phyloP scores from a whole-genome alignment of 2,797 vertebrate species.

The Hippopotamyrus pictus region DNA sequence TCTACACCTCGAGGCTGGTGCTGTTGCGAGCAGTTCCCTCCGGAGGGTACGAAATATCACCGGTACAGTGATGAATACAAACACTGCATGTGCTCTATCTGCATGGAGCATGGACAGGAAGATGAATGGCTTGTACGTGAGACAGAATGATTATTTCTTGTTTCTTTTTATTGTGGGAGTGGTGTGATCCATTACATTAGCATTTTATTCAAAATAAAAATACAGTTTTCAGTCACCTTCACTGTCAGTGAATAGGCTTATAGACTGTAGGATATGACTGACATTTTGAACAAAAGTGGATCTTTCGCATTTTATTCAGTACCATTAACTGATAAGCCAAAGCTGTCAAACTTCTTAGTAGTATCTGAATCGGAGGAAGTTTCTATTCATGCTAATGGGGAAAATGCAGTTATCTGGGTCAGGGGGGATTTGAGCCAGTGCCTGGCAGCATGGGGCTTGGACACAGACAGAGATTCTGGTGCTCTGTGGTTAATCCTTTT shows the following conservation, averaged over 20 bases:
- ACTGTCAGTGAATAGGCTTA: not conserved
- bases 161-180: not conserved
- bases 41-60: not conserved
- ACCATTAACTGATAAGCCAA: not conserved
- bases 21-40: not conserved
- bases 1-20: not conserved
- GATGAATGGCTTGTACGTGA: not conserved
- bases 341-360: not conserved
- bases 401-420: not conserved
- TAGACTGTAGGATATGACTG: not conserved
- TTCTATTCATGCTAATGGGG: not conserved
- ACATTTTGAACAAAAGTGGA: not conserved
- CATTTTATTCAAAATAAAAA: not conserved
- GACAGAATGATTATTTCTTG: not conserved
- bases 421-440: not conserved
- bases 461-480: not conserved
- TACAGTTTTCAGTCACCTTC: not conserved
- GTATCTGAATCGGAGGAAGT: not conserved
- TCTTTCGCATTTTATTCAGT: not conserved
- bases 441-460: not conserved
- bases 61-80: not conserved
- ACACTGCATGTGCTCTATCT: not conserved
- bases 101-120: not conserved
- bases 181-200: not conserved
- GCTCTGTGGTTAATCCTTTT: not conserved